Evolutionary conservation across 2,113 vertebrate species (phyloP).

Genomic region (Pygathrix nemaeus): DNA sequence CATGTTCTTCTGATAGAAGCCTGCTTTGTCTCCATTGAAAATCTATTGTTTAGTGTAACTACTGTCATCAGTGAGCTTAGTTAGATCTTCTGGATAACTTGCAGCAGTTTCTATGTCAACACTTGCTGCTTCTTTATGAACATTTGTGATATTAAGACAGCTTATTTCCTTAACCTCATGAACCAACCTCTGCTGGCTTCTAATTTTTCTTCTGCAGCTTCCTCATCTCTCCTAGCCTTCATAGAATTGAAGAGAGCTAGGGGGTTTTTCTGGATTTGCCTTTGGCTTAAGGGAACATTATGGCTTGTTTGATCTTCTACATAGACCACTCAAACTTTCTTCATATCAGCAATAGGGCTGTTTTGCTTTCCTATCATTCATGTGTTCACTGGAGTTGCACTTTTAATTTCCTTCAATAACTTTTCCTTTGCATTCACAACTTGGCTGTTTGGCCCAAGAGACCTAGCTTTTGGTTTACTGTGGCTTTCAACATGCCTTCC

Average conservation of each 20-base stretch:
- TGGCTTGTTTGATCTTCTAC: background rate
- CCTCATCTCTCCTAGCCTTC: background rate
- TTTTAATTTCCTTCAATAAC: background rate
- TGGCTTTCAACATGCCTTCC: background rate
- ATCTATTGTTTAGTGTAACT: background rate
- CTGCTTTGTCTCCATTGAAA: background rate
- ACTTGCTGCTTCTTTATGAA: background rate
- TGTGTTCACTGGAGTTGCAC: background rate
- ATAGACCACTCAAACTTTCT: background rate
- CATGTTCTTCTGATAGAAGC: background rate
- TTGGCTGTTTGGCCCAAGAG: background rate
- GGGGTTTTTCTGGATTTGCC: background rate
- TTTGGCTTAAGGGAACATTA: background rate
- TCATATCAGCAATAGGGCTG: background rate
- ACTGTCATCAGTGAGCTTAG: background rate
- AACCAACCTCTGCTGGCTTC: background rate
- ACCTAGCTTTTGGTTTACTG: background rate
- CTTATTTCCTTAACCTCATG: background rate
- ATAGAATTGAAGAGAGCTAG: background rate
- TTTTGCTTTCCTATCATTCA: background rate
- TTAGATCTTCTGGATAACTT: background rate
- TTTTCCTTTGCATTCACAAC: background rate
- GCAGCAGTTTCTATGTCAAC: background rate
- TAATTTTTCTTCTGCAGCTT: background rate
- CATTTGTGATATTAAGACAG: background rate